Base-by-base conservation (phyloP, 1,140 invertebrate species). In the Pteromalus puparum region DNA sequence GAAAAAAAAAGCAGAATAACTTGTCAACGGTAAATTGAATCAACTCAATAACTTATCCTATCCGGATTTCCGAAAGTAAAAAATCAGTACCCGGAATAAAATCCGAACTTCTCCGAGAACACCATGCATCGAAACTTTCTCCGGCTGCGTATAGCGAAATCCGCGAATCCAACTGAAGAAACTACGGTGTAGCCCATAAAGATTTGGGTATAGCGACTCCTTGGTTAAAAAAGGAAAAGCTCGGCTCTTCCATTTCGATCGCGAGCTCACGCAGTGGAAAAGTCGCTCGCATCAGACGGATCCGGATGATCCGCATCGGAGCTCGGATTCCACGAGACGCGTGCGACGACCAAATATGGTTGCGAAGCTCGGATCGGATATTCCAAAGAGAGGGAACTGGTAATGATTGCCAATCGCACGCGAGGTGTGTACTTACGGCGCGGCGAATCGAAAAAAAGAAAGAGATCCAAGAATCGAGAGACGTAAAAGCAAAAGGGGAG, bases 281-380 rank as follows among this genome's bases (percentile, higher is more conserved):
- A 65, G 48, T 48, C 28, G 65, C 65, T 13, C 46, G 53, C 53
- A n/a, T n/a, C n/a, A 76, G 38, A 76, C 74, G 74, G 18, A 78
- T 78, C 76, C 53, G 76, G 76, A 78, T 78, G n/a, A 78, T 78
- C 76, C 76, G 75, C 9, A n/a, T n/a, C n/a, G 5, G 74, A 26
- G 67, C 26, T 26, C 26, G 67, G 26, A 70, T 70, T 30, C 26
- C 67, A 13, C n/a, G 18, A 68, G 65, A 24, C 24, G 65, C 24
- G 21, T n/a, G n/a, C n/a, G n/a, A n/a, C n/a, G 67, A 70, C 67
- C 10, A 10, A 70, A 70, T 70, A 30, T 70, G 53, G 53, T 61
- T 61, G 24, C 67, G 0, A 18, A 21, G 26, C 10, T 4, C 24
- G 24, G 10, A 12, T 5, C 13, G 6, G 53, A 61, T n/a, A 61